Percentiles rank a stretch among this genome's conserved stretches.
Evolutionary conservation across 37 sponge, comb jelly and placozoan species (phyloP).

Genomic region (Diacarnus erythraeanus): DNA sequence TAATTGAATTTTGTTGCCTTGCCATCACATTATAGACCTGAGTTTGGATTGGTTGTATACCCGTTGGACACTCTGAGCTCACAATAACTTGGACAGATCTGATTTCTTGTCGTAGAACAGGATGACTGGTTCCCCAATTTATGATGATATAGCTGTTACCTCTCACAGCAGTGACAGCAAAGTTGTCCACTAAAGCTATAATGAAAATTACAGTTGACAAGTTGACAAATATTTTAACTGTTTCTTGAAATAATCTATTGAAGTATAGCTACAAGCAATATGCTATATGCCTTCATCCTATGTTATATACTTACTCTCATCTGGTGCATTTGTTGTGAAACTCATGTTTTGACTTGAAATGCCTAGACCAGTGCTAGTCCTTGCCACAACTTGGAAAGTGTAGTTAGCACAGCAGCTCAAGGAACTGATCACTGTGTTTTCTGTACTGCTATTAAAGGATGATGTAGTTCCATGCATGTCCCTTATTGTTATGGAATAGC

Average conservation of each 20-base stretch:
- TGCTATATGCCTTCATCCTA: no score
- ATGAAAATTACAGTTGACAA: no score
- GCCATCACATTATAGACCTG: no score
- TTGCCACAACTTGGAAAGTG: neutral
- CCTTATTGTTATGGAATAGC: neutral
- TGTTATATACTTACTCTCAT: no score
- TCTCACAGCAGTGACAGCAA: neutral
- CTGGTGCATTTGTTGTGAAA: neutral
- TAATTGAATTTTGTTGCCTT: no score
- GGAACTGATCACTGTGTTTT: neutral
- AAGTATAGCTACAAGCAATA: no score
- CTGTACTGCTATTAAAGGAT: neutral
- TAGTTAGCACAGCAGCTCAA: neutral
- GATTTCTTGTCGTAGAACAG: no score
- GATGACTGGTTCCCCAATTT: neutral
- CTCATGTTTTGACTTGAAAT: neutral
- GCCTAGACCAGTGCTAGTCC: neutral
- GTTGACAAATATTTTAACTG: no score
- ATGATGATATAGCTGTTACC: neutral
- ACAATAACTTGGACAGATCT: neutral
- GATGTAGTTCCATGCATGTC: neutral
- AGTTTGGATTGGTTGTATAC: neutral
- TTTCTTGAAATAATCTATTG: no score
- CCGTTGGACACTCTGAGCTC: neutral
- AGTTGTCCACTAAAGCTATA: no score